Conservation (phyloP, 2,797 vertebrate species). For the Lophius americanus region DNA sequence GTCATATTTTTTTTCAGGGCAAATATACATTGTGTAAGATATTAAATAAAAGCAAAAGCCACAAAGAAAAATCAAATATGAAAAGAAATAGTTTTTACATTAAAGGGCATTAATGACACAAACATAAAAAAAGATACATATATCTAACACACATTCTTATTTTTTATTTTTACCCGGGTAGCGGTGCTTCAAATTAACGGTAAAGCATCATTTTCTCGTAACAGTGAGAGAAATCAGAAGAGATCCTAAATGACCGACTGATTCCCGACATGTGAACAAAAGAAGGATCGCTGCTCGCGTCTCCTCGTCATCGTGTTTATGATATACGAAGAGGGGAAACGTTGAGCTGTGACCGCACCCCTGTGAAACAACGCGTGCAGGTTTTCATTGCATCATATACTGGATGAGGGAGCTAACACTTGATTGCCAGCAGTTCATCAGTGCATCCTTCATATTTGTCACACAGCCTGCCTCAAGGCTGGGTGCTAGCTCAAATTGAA, state of each 20-base stretch:
- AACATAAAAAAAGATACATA: too few species aligned
- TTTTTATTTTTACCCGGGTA: too few species aligned
- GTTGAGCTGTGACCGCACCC: slow-evolving; percentile 31
- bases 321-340: slow-evolving; percentile 31
- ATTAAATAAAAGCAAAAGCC: too few species aligned
- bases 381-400: slow-evolving; percentile 66
- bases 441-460: slow-evolving; percentile 82
- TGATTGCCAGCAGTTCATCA: slow-evolving; percentile 85
- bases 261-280: slow-evolving; percentile 36
- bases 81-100: too few species aligned
- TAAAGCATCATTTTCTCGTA: neutral
- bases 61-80: too few species aligned
- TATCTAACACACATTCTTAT: too few species aligned
- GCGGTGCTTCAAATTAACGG: too few species aligned
- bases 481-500: slow-evolving; percentile 80
- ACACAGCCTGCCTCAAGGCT: slow-evolving; percentile 72
- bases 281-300: slow-evolving; percentile 24
- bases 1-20: too few species aligned
- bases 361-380: slow-evolving; percentile 55
- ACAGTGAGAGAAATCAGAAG: neutral
- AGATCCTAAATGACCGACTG: slow-evolving; percentile 28
- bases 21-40: too few species aligned
- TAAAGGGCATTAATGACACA: too few species aligned
- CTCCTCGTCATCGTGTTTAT: slow-evolving; percentile 43
- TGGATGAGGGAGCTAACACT: slow-evolving; percentile 76